Conservation (phyloP, 2,888 invertebrate species). For the Sylvicola cinctus region DNA sequence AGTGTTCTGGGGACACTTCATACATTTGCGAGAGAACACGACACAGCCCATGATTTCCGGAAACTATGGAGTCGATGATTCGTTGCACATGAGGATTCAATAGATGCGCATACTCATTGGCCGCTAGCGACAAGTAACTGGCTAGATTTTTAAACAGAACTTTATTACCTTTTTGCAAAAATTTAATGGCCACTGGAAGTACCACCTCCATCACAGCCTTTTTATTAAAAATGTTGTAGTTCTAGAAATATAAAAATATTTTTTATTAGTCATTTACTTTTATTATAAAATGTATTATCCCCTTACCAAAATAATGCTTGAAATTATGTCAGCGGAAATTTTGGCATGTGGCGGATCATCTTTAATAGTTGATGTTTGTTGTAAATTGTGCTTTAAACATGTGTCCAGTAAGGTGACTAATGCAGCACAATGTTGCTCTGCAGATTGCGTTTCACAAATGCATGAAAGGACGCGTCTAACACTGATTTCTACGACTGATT, state of each 20-base stretch:
- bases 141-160: slow-evolving; percentile 80
- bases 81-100: slow-evolving; percentile 73
- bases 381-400: slow-evolving; percentile 73
- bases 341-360: slow-evolving; percentile 92
- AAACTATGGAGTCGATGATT: slow-evolving; percentile 76
- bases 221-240: slow-evolving; percentile 28
- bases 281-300: not conserved
- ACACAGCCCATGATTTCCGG: slow-evolving; percentile 73
- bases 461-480: slow-evolving; percentile 79
- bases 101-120: slow-evolving; percentile 72
- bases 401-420: slow-evolving; percentile 70
- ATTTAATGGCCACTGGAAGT: slow-evolving; percentile 78
- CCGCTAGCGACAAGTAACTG: slow-evolving; percentile 78
- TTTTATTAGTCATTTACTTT: not conserved
- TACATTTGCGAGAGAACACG: slow-evolving; percentile 80
- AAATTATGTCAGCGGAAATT: slow-evolving; percentile 86
- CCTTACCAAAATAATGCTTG: slow-evolving; percentile 78
- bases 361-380: slow-evolving; percentile 44
- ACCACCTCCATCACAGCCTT: slow-evolving; percentile 37
- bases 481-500: slow-evolving; percentile 88
- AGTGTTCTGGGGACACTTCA: slow-evolving; percentile 65
- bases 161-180: slow-evolving; percentile 72
- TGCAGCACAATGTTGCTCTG: slow-evolving; percentile 68
- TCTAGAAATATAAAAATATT: slow-evolving; percentile 15
- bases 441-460: slow-evolving; percentile 66